Conservation (phyloP, 2,888 invertebrate genomes). For the Hydrotaea cyrtoneurina region DNA sequence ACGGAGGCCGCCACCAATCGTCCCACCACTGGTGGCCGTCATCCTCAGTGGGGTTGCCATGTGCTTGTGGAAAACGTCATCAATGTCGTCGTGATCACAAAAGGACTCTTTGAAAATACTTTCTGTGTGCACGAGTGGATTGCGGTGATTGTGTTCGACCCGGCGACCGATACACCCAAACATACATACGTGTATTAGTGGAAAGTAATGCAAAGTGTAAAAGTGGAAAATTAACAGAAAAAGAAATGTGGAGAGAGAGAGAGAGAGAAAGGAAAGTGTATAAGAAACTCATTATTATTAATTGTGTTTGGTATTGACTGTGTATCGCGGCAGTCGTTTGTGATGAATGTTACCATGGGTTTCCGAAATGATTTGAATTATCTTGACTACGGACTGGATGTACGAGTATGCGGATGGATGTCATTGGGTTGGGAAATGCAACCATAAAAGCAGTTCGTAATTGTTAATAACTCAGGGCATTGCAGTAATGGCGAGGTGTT, state of each 20-base stretch:
- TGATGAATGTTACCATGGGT: conserved; percentile 22
- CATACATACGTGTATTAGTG: conserved; percentile 39
- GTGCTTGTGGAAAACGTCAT: conserved; percentile 61
- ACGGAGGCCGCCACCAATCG: conserved; percentile 24
- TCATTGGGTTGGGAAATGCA: neutral
- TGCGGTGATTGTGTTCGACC: conserved; percentile 26
- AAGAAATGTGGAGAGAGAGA: conserved; percentile 51
- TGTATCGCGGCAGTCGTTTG: conserved; percentile 9
- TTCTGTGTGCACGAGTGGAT: conserved; percentile 38
- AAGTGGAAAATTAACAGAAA: conserved; percentile 68
- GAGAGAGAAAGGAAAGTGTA: conserved; percentile 1
- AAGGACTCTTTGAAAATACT: conserved; percentile 60
- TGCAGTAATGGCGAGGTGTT: too few relatives aligned
- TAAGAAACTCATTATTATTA: conserved; percentile 30
- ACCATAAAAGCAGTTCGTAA: neutral
- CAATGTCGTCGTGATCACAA: conserved; percentile 60
- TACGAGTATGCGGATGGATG: neutral
- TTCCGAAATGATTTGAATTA: conserved; percentile 17
- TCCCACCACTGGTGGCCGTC: conserved; percentile 44
- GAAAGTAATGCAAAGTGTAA: conserved; percentile 56
- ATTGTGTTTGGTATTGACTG: conserved; percentile 22
- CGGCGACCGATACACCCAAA: conserved; percentile 16
- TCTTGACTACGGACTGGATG: neutral
- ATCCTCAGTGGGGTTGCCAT: conserved; percentile 63
- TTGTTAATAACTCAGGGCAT: neutral